These are phyloP conservation scores for Euzetes globulus DNA, from an alignment of 2,888 invertebrate genomes.

Conservation along the genomic window DNA sequence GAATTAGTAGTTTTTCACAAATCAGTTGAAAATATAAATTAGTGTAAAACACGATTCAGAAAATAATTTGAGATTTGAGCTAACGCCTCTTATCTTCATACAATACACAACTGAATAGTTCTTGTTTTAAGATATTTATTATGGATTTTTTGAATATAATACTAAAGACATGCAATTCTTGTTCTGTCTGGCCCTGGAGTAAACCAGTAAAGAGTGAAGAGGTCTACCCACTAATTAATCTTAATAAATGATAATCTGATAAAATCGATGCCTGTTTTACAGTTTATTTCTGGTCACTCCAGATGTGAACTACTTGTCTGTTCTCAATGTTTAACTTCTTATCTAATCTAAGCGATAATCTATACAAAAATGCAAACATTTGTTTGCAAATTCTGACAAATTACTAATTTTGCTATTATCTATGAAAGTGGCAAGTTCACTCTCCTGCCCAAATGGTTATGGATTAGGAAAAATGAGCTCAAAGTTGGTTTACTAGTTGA, in stretches of 20 bases:
- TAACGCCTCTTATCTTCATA: constrained; percentile 2
- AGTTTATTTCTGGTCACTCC: background rate
- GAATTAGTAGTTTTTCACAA: background rate
- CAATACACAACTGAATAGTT: background rate
- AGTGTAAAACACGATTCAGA: constrained; percentile 17
- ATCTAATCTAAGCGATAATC: background rate
- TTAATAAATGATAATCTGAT: constrained; percentile 24
- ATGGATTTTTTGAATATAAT: background rate
- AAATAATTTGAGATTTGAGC: background rate
- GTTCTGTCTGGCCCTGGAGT: background rate
- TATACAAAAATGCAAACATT: background rate
- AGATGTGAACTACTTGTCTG: constrained; percentile 1
- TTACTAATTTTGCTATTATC: background rate
- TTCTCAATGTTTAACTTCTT: background rate
- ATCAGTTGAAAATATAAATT: constrained; percentile 6
- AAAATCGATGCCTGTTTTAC: background rate
- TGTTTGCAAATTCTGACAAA: background rate
- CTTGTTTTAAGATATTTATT: too few relatives aligned
- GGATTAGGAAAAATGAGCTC: too few relatives aligned
- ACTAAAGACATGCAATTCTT: too few relatives aligned
- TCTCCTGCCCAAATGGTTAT: too few relatives aligned
- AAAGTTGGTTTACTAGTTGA: too few relatives aligned
- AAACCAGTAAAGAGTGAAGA: background rate
- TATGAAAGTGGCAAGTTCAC: background rate
- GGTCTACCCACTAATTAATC: constrained; percentile 17